phyloP scores from a whole-genome alignment of 2,888 invertebrate species.

The Lasioglossum morio region DNA sequence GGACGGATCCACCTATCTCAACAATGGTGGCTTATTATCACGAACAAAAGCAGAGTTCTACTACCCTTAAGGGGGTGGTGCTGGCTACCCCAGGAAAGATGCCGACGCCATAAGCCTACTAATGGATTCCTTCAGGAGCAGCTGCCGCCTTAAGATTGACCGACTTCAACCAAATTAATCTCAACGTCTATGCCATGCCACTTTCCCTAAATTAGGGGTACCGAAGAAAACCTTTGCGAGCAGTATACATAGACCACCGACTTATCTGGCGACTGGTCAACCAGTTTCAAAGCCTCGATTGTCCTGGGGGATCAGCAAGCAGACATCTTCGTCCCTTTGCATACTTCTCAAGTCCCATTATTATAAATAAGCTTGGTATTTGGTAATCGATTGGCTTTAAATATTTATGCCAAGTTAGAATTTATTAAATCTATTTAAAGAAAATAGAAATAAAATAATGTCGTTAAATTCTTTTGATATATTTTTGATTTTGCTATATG shows the following conservation, averaged over 20 bases:
- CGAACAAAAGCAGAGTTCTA: constrained; percentile 80
- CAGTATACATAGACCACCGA: not conserved
- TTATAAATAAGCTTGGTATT: not conserved
- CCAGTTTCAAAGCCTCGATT: not conserved
- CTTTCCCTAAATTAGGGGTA: constrained; percentile 60
- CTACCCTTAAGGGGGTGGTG: constrained; percentile 63
- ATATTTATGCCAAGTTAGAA: not conserved
- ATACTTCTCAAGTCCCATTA: not conserved
- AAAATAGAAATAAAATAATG: not conserved
- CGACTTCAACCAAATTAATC: constrained; percentile 79
- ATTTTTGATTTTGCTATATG: not conserved
- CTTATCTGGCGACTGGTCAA: not conserved
- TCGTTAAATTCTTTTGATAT: not conserved
- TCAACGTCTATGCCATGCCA: constrained; percentile 65
- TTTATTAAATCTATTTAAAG: not conserved
- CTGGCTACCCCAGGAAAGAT: constrained; percentile 70
- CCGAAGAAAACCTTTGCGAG: constrained; percentile 26
- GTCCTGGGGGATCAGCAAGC: not conserved
- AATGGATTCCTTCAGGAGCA: constrained; percentile 83
- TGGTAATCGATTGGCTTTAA: not conserved
- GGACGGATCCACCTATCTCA: constrained; percentile 75
- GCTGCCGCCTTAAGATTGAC: constrained; percentile 83
- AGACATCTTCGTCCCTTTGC: not conserved
- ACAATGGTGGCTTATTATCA: constrained; percentile 83
- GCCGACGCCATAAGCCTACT: constrained; percentile 77